Base-by-base conservation (phyloP, 2,888 invertebrate genomes). In the Phortica okadai region DNA sequence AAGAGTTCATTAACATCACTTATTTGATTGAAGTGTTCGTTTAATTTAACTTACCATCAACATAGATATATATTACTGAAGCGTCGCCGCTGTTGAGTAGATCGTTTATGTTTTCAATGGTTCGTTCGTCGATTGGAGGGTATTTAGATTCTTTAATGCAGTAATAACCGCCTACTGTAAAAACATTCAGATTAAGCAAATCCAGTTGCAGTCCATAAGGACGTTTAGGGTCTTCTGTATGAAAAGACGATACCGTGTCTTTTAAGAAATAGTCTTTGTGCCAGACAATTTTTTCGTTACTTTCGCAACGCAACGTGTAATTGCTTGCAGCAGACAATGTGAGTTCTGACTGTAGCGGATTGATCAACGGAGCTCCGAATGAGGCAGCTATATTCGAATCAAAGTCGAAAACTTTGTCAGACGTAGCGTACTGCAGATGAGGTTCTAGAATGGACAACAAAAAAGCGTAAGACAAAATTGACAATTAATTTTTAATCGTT, bases 91-190 rank as follows among this genome's bases (percentile, higher is more conserved):
- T 81, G 69, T 90, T 88, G 16, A 91, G 89, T 66, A 91, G 77
- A 72, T 91, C 87, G 2, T 88, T 88, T 3, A 90, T 82, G 11
- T 90, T 84, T n/a, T 89, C 87, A 25, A 91, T 90, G 64, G 25
- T 84, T 75, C 77, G 76, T 0, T 77, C 74, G 0, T n/a, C 0
- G 0, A 1, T 0, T 0, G 10, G 1, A 0, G 78, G 75, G 1
- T 76, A 58, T 84, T 83, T 14, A 2, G 83, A 76, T 3, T 90
- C 86, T 82, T 93, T 93, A 73, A 92, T 91, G 84, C 94, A 94
- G 79, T 92, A 93, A 82, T 93, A 94, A 85, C 92, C 93, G 69
- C 93, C 93, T 75, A 94, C 93, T 74, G 93, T 90, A 25, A 90
- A 90, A 16, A 91, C 91, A 66, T 92, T 90, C 3, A 93, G 92